Evolutionary conservation across 2,888 invertebrate species (phyloP).

Genomic region (Erpobdella octoculata): DNA sequence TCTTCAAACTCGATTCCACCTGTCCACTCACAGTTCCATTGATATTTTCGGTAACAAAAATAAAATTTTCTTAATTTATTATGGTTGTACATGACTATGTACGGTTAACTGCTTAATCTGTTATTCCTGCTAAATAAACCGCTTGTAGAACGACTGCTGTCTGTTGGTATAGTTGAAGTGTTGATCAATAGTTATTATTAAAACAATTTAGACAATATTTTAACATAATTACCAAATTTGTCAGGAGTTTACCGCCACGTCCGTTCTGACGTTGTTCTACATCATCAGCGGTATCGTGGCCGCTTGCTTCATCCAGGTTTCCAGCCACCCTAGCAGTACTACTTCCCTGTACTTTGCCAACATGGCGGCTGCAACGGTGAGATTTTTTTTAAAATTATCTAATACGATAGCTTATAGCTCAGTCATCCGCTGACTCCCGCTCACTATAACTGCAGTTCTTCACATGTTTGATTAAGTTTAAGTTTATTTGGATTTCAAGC

Average conservation of each 20-base stretch:
- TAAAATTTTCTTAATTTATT: no score
- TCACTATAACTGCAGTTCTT: background rate
- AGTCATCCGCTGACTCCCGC: background rate
- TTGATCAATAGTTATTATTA: no score
- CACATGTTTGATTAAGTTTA: no score
- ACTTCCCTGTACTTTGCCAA: no score
- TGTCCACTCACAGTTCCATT: background rate
- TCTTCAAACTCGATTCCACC: background rate
- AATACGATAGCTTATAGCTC: no score
- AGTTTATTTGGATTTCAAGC: no score
- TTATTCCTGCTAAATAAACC: no score
- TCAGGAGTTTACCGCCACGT: conserved; percentile 14
- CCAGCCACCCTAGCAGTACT: background rate
- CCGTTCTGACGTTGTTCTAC: background rate
- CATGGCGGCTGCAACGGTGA: conserved; percentile 17
- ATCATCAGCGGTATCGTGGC: conserved; percentile 2
- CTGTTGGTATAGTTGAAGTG: no score
- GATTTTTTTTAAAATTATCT: no score
- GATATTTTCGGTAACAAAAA: conserved; percentile 5
- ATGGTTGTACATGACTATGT: background rate
- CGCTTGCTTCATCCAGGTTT: background rate
- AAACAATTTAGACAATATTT: background rate
- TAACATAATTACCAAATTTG: background rate
- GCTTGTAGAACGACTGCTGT: no score
- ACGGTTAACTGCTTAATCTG: background rate